Base-by-base conservation (phyloP, 1,140 invertebrate species). In the Tetragonula clypearis region DNA sequence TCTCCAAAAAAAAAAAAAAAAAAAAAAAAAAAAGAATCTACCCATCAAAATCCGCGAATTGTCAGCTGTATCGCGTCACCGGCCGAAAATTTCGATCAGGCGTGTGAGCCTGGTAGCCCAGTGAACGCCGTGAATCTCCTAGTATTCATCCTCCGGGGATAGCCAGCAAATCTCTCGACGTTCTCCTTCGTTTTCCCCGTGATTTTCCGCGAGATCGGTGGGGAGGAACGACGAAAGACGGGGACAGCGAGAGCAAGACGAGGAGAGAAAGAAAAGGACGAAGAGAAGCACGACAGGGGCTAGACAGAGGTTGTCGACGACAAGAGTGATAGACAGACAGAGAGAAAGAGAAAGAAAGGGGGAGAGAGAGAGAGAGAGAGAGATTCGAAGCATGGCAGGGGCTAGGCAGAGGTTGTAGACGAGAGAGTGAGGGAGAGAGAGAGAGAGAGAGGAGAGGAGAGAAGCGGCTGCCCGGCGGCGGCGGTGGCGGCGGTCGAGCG, bases 401-500 rank as follows among this genome's bases (percentile, higher is more conserved):
- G 60, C 60, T 62, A 23, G 26, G 65, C 19, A 49, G 69, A 60
- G 72, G 65, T 26, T 30, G n/a, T 30, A n/a, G 26, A 30, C 65
- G 65, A 66, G 60, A 62, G 69, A 66, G 41, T 14, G 41, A 23
- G 35, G 21, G 21, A 6, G 69, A 62, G 74, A 49, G 41, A 9
- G 41, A n/a, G 60, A 62, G 9, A n/a, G 60, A 62, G 60, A 62
- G 23, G 60, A 62, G 41, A 23, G 35, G 30, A 30, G 21, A 11
- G 69, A 62, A 30, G 83, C 73, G 12, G 53, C 8, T 30, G 30
- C 30, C 30, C 30, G 53, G 53, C 53, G 35, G 69, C 15, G 26
- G 66, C 15, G 72, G 49, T 14, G 80, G 75, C 66, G 74, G 79
- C 49, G 76, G 86, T 68, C 65, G 82, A 84, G 82, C 82, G 82